Percentiles rank a stretch among this genome's conserved stretches.
These are phyloP conservation scores for Mesorhabditis belari DNA, from an alignment of 2,888 invertebrate genomes.

Conservation along the genomic window DNA sequence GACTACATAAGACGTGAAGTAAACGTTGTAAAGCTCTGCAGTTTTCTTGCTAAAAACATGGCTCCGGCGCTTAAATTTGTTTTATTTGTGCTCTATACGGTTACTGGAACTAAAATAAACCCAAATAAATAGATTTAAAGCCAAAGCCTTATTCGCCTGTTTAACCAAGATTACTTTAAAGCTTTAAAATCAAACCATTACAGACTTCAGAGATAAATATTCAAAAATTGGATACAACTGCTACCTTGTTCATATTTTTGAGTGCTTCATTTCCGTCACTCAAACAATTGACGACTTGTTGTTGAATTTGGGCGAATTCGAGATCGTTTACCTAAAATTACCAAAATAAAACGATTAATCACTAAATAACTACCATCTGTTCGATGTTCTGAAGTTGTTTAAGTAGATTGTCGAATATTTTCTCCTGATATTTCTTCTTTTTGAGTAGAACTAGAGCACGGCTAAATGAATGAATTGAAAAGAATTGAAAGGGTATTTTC, in stretches of 20 bases:
- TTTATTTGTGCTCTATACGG: too few relatives aligned
- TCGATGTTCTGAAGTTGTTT: constrained; percentile 84
- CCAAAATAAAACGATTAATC: background rate
- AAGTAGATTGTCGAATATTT: constrained; percentile 76
- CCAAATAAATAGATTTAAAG: too few relatives aligned
- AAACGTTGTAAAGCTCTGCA: too few relatives aligned
- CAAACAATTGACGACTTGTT: constrained; percentile 80
- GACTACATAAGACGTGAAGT: too few relatives aligned
- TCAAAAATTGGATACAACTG: constrained; percentile 1
- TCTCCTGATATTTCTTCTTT: constrained; percentile 93
- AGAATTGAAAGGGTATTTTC: constrained; percentile 4
- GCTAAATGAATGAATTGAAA: constrained; percentile 64
- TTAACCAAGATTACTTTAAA: too few relatives aligned
- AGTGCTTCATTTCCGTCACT: constrained; percentile 84
- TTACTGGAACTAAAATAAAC: too few relatives aligned
- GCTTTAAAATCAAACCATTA: too few relatives aligned
- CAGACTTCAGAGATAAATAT: too few relatives aligned
- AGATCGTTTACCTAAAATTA: constrained; percentile 64
- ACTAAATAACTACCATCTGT: constrained; percentile 58
- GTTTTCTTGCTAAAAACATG: too few relatives aligned
- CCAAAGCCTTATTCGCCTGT: too few relatives aligned
- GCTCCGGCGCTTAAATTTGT: too few relatives aligned
- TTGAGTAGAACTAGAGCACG: constrained; percentile 81
- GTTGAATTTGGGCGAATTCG: constrained; percentile 88
- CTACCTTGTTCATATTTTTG: constrained; percentile 75